Evolutionary conservation across 2,113 vertebrate species (phyloP), one percentile per base, ranked within the genome.

Genomic region (Sisor rabdophorus): DNA sequence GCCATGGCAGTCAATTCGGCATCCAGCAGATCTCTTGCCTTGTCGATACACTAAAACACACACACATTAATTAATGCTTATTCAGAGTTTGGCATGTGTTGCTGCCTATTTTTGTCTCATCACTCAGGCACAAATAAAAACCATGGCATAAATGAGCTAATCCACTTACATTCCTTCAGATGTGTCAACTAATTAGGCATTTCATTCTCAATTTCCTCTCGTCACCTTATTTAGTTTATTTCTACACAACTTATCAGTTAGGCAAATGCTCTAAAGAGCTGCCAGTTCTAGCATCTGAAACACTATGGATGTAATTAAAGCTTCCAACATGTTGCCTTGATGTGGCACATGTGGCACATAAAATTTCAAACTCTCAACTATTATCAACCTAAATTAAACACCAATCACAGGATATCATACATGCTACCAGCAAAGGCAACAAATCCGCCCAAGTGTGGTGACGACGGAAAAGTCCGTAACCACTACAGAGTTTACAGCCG

Each of bases 1-100:
- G 97, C 97, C 97, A 99, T 99, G 40, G 97, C 97, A 0, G 97
- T 99, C 79, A 99, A 87, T 85, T 99, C 97, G 0, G 97, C 96
- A 70, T 99, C 97, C 81, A 99, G 89, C 52, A 99, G 91, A 86
- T 99, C 97, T 88, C 97, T 93, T 76, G 97, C 97, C 89, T 97
- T 99, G 89, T 99, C 97, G n/a, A 99, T 96, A 83, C 97, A 99
- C 97, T 99, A 75, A 63, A 83, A 81, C 65, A 52, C 24, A 56
- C 55, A 56, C 52, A 54, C 20, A 15, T 47, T 48, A 17, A 24
- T 24, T 11, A 6, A 0, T 24, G 47, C 8, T 16, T 22, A 17
- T 17, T 48, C n/a, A 19, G 20, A n/a, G 12, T 16, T 67, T 44
- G 64, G 40, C 7, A 17, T 48, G 8, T 48, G 30, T 11, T 36